Conservation (phyloP, 2,113 vertebrate genomes). For the Piaya cayana region DNA sequence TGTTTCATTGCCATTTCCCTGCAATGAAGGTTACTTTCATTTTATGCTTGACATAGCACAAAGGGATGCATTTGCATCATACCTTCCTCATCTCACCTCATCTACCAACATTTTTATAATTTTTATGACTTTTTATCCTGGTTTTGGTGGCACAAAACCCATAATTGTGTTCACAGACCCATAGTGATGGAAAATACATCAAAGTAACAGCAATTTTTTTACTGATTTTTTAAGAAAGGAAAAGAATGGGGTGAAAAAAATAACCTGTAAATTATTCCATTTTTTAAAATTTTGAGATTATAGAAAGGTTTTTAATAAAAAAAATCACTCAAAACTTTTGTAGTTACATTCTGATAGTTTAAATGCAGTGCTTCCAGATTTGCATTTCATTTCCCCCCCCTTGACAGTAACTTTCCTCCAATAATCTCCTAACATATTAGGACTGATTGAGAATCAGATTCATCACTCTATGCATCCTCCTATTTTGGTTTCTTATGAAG, state of each 20-base stretch:
- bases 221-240: not conserved
- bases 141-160: not conserved
- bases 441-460: not conserved
- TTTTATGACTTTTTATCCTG: slow-evolving; percentile 11
- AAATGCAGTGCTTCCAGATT: not conserved
- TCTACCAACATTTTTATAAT: not conserved
- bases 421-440: not conserved
- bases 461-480: not conserved
- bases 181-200: not conserved
- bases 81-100: slow-evolving; percentile 17
- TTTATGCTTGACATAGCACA: slow-evolving; percentile 28
- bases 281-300: not conserved
- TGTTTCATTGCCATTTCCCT: not conserved
- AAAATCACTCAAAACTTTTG: not conserved
- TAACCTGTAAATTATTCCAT: not conserved
- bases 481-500: not conserved
- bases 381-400: not conserved
- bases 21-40: not conserved
- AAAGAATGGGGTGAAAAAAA: not conserved
- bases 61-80: not conserved
- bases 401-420: not conserved
- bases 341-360: not conserved
- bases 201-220: not conserved
- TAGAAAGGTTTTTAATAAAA: not conserved
- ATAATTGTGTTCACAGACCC: not conserved